phyloP scores from a whole-genome alignment of 1,140 invertebrate species.

The Leptonema lineaticorne region DNA sequence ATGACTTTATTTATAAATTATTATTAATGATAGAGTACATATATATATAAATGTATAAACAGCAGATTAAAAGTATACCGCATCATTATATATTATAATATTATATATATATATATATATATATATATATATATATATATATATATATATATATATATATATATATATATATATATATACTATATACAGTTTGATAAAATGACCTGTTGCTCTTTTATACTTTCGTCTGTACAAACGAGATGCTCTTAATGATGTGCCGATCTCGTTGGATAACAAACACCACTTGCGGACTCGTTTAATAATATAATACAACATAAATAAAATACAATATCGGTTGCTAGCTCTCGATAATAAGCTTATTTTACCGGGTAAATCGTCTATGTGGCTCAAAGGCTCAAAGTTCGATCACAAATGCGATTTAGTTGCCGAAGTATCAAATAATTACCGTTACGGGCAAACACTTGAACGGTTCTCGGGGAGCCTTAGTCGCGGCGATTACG shows the following conservation, averaged over 20 bases:
- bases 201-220: conserved; percentile 19
- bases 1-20: too few relatives aligned
- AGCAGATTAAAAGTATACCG: too few relatives aligned
- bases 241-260: conserved; percentile 8
- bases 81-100: too few relatives aligned
- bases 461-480: too few relatives aligned
- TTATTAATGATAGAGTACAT: too few relatives aligned
- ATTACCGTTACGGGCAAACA: too few relatives aligned
- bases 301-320: conserved; percentile 5
- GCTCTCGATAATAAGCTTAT: conserved; percentile 3
- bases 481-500: too few relatives aligned
- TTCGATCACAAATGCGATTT: not conserved
- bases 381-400: not conserved
- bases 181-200: not conserved
- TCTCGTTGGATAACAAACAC: conserved; percentile 5
- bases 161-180: not conserved
- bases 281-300: not conserved
- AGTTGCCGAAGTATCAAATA: too few relatives aligned
- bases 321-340: not conserved
- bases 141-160: not conserved
- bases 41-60: too few relatives aligned
- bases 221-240: not conserved
- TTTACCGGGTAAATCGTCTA: not conserved
- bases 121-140: too few relatives aligned
- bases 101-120: too few relatives aligned